Base-by-base conservation (phyloP, 2,797 vertebrate species). In the Manis pentadactyla region DNA sequence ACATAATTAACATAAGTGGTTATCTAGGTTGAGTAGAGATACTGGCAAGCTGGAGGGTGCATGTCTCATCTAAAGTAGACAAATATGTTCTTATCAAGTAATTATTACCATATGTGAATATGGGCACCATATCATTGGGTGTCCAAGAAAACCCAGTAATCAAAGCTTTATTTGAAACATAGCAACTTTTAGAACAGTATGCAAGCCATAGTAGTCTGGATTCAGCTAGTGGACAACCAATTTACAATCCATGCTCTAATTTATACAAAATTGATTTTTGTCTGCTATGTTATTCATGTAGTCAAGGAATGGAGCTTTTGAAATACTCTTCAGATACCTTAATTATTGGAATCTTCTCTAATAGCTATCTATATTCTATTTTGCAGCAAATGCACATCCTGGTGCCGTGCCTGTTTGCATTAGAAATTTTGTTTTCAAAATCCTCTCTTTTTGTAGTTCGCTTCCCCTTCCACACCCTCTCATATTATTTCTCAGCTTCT, bases 201-300 rank as follows among this genome's bases (percentile, higher is more conserved):
- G 5, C 8, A 53, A 18, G 12, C 71, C 37, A 55, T 4, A 83
- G 29, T 42, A 34, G 49, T 81, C 37, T 81, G 18, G 19, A 79
- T 75, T 94, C 59, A 84, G 34, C 51, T 57, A 19, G 21, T 31
- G 8, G 81, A 93, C 27, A 68, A 57, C 34, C 10, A 59, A 90
- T 64, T 90, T 83, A 57, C 27, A 87, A 84, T 87, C 51, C 57
- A 84, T 69, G 19, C 18, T 92, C 37, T 71, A 79, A 64, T 87
- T 74, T 90, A 92, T 55, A 74, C 59, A 96, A 49, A 42, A 78
- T 69, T 94, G 34, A 79, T 92, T 88, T 66, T 92, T 34, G 31
- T 25, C 46, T 90, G 37, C 29, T 51, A 46, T 79, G 19, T 87
- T 87, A 73, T 73, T 34, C 57, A 31, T 57, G 29, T 74, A 83